Base-by-base conservation (phyloP, 2,888 invertebrate genomes). In the Ametastegia equiseti region DNA sequence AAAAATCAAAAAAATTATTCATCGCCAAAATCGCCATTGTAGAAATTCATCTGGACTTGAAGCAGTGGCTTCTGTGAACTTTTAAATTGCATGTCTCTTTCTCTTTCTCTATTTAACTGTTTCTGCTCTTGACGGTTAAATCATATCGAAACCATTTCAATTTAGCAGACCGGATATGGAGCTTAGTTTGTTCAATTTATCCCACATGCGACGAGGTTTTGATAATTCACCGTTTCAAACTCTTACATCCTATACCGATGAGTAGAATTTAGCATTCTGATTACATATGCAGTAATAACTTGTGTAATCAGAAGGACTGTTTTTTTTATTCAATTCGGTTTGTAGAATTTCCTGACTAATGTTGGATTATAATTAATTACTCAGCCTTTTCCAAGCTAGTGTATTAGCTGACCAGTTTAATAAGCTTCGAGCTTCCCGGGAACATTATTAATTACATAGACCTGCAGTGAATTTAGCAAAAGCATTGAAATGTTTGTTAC, bases 201-300 rank as follows among this genome's bases (percentile, higher is more conserved):
- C 30, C 5, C n/a, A n/a, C 27, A 88, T 90, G 90, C 90, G 88
- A 91, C 89, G 91, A 91, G 90, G 90, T 90, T 91, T 90, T 89
- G 91, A 91, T 91, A 91, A 91, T 91, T n/a, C n/a, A n/a, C 91
- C 91, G 90, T 90, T 89, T 88, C 60, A 30, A 60, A 30, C 30
- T 60, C 1, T 30, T 30, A 60, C 23, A 30, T 60, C 27, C 30
- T 11, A 23, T 30, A 60, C 60, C 30, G 6, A 30, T 60, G 11
- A 15, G 30, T 27, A 1, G 9, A 9, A 15, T 60, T 60, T 13
- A 30, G 30, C 27, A 30, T 60, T 9, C 13, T 30, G 11, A 30
- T 60, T 60, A 60, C 15, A 60, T 4, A 27, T 42, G 9, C 60
- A 60, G 30, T 60, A 15, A 60, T 60, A 30, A 30, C 5, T n/a